Base-by-base conservation (phyloP, 1,140 invertebrate genomes). In the Trichonephila clavipes region DNA sequence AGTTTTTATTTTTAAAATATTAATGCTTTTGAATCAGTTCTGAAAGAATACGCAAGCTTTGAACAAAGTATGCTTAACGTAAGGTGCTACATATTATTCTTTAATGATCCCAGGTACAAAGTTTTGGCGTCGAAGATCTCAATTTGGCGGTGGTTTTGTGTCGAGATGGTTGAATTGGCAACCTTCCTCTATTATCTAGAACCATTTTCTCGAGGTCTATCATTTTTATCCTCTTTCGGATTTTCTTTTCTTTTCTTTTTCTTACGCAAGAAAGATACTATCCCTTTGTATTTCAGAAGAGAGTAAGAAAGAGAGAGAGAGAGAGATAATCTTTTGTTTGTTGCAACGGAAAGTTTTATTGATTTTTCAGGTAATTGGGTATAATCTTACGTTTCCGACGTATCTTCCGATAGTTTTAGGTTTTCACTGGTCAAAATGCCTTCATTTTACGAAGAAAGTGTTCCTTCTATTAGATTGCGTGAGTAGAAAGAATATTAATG, bases 301-400 rank as follows among this genome's bases (percentile, higher is more conserved):
- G 77, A 81, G 28, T 28, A 28, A 28, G 21, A 51, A 51, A 88
- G 86, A 88, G 34, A 40, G 82, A 77, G 28, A 82, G 77, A 81
- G 21, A 51, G 85, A 88, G 86, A 88, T 88, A 64, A 88, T 64
- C 59, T 88, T 88, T 88, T 64, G 59, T 88, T 61, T 88, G 86
- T 88, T 64, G 86, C 34, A 58, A 61, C 86, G 59, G 86, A 64
- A 88, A 61, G 62, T 88, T 88, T 64, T 88, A 88, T 88, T 88
- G 86, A 88, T 88, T 88, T 87, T 88, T 66, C 61, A 40, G 86
- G 86, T 88, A 88, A 88, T 88, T 88, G 86, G 86, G 51, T 88
- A 88, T 88, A 88, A 88, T 88, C 86, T 34, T 88, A 58, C 28
- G 51, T 40, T 61, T 88, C 24, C 28, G 10, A 10, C 58, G 24